phyloP scores from a whole-genome alignment of 1,140 invertebrate species.

The Zaprionus africanus region DNA sequence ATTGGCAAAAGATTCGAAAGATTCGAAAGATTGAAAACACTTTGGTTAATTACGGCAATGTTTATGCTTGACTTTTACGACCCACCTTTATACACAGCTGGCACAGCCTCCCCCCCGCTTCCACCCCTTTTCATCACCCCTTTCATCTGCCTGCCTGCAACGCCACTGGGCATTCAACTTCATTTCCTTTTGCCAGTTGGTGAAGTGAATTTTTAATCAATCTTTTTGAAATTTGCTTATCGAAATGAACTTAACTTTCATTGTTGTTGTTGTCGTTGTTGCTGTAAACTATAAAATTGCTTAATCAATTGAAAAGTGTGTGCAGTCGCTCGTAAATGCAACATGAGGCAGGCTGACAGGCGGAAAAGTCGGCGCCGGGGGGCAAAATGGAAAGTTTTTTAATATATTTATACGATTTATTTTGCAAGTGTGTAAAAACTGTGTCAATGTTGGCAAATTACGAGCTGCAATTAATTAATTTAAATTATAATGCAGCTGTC shows the following conservation, averaged over 20 bases:
- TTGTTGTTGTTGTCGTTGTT: slow-evolving; percentile 6
- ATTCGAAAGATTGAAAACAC: not conserved
- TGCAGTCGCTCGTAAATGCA: slow-evolving; percentile 38
- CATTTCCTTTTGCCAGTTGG: slow-evolving; percentile 15
- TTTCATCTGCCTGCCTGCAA: not conserved
- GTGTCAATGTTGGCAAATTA: slow-evolving; percentile 55
- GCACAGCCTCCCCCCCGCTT: not conserved
- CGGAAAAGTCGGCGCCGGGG: slow-evolving; percentile 26
- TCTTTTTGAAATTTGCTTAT: slow-evolving; percentile 37
- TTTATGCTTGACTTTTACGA: slow-evolving; percentile 5
- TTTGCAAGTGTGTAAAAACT: slow-evolving; percentile 30
- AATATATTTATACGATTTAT: not conserved
- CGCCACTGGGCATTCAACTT: slow-evolving; percentile 2
- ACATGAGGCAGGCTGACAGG: slow-evolving; percentile 25
- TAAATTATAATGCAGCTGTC: slow-evolving; percentile 40
- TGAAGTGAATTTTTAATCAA: slow-evolving; percentile 39
- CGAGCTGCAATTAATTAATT: slow-evolving; percentile 52
- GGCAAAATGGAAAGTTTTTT: slow-evolving; percentile 43
- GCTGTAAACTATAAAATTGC: slow-evolving; percentile 47
- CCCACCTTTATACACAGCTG: not conserved
- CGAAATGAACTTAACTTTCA: slow-evolving; percentile 24
- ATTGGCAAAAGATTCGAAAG: not conserved
- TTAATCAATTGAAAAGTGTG: slow-evolving; percentile 53
- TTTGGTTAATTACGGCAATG: slow-evolving; percentile 4
- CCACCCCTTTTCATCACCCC: too few species aligned